These are phyloP conservation scores for Plutomurus gul DNA, from an alignment of 1,140 invertebrate species.

Conservation along the genomic window DNA sequence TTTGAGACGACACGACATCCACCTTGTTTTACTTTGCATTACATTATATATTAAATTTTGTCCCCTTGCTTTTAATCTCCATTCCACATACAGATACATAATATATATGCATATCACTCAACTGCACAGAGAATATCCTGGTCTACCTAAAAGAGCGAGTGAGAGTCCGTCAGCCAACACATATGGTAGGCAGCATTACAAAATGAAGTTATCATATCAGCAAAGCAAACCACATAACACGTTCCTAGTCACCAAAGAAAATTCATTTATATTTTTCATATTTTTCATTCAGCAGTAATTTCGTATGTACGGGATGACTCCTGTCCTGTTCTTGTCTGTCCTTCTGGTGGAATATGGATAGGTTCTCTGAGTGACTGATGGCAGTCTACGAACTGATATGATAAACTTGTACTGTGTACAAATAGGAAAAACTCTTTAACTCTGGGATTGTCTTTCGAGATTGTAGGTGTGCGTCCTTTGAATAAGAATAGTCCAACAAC, in stretches of 20 bases:
- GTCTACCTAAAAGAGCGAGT: too few species aligned
- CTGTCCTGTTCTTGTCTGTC: constrained; percentile 12
- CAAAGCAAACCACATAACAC: not conserved
- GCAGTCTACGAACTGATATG: constrained; percentile 15
- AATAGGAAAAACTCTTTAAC: constrained; percentile 12
- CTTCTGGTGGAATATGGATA: constrained; percentile 6
- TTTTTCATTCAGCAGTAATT: not conserved
- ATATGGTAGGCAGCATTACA: not conserved
- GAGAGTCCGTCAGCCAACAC: too few species aligned
- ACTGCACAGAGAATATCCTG: too few species aligned
- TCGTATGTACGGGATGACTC: constrained; percentile 29
- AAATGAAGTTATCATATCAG: constrained; percentile 22
- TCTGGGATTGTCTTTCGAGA: constrained; percentile 15
- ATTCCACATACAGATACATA: too few species aligned
- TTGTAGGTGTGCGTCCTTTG: constrained; percentile 12
- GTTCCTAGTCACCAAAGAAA: not conserved
- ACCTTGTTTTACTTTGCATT: not conserved
- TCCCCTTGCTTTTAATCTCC: not conserved
- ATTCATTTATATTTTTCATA: constrained; percentile 18
- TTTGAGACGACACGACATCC: not conserved
- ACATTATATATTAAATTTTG: not conserved
- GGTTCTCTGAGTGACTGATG: constrained; percentile 16
- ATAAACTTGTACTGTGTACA: constrained; percentile 5
- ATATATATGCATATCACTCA: too few species aligned
- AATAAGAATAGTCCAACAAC: too few species aligned